These are phyloP conservation scores for Drosophila varians DNA, from an alignment of 1,140 invertebrate species.

Conservation along the genomic window DNA sequence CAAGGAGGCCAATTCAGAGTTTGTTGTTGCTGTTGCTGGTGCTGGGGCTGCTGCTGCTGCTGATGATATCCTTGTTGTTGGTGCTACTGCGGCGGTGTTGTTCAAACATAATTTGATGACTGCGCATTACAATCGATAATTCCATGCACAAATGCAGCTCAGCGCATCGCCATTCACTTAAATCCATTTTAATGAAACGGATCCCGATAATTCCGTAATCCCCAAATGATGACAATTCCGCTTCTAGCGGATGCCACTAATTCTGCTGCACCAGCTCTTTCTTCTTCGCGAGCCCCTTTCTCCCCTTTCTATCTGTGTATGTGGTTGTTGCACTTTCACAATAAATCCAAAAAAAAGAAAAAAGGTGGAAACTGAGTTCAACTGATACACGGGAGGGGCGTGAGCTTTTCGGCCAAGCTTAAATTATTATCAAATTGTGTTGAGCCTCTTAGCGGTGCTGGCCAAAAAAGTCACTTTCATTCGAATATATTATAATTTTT, in stretches of 20 bases:
- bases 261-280: conserved; percentile 5
- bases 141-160: conserved; percentile 76
- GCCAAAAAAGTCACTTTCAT: not conserved
- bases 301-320: not conserved
- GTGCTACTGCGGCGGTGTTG: conserved; percentile 48
- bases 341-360: conserved; percentile 26
- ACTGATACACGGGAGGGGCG: conserved; percentile 32
- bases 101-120: conserved; percentile 73
- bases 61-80: too few species aligned
- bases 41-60: conserved; percentile 31
- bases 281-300: not conserved
- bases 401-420: conserved; percentile 46
- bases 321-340: conserved; percentile 46
- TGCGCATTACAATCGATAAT: conserved; percentile 81
- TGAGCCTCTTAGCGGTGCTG: conserved; percentile 12
- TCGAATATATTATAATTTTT: not conserved
- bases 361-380: conserved; percentile 13
- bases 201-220: conserved; percentile 64
- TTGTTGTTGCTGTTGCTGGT: conserved; percentile 50
- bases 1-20: conserved; percentile 47
- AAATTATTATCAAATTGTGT: conserved; percentile 47
- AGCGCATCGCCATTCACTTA: conserved; percentile 68
- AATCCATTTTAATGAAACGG: conserved; percentile 77
- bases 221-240: conserved; percentile 58
- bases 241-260: not conserved